Base-by-base conservation (phyloP, 2,888 invertebrate species). In the Aspidiotus rigidus region DNA sequence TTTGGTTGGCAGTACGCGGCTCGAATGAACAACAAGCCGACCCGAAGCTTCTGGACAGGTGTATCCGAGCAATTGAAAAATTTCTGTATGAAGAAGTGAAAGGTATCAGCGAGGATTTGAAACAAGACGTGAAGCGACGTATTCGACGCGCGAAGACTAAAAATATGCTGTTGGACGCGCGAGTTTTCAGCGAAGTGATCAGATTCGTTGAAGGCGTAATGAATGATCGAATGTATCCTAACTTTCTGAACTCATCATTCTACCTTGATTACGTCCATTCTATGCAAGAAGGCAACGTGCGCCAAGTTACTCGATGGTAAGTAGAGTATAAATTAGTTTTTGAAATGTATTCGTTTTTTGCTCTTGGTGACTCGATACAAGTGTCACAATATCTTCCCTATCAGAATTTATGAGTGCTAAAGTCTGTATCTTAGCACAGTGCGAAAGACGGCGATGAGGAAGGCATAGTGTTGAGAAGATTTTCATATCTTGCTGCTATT, bases 181-280 rank as follows among this genome's bases (percentile, higher is more conserved):
- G 85, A 75, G 85, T 96, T 75, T 95, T 93, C 79, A 92, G 94
- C 79, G 84, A 85, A 74, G 91, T 90, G 79, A 90, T 91, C 77
- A 81, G 83, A 70, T 87, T 90, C 80, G 88, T 92, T 75, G 93
- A 93, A 77, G 83, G 85, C 57, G 85, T 88, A 71, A 92, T 96
- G 78, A 88, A 88, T 73, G 87, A 88, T 77, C 89, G 91, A 71
- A 89, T 91, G 72, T 96, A 96, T 81, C 90, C 90, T 71, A 88
- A 91, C 79, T 97, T 97, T 81, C 84, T 97, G 73, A 88, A 88
- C 75, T 94, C 94, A 75, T 94, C 95, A 76, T 85, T 90, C 79
- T 96, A 95, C 83, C 86, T 95, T 76, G 84, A 86, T 77, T 88
- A 89, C 80, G 86, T 90, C 80, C 84, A 88, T 81, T 81, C 87